These are phyloP conservation scores for Calonectris borealis DNA, from an alignment of 2,113 vertebrate species.

Conservation along the genomic window DNA sequence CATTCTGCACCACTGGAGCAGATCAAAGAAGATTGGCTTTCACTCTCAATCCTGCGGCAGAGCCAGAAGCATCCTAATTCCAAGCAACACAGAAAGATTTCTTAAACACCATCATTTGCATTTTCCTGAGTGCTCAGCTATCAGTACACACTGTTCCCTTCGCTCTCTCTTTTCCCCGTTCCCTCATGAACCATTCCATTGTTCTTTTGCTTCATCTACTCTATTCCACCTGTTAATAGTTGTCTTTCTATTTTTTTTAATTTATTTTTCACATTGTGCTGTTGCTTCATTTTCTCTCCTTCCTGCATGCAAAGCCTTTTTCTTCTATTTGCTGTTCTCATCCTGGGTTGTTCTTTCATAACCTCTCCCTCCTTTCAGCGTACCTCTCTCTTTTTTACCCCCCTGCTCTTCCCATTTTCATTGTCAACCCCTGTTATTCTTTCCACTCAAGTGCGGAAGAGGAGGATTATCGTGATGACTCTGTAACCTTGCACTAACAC, in stretches of 20 bases:
- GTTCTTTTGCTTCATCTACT: background rate
- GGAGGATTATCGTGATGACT: background rate
- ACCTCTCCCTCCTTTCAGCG: background rate
- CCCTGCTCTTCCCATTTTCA: background rate
- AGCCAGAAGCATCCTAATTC: slow-evolving; percentile 43
- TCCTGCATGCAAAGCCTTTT: background rate
- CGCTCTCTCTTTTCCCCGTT: background rate
- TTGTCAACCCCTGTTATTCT: background rate
- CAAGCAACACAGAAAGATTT: slow-evolving; percentile 4
- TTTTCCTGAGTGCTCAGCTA: slow-evolving; percentile 26
- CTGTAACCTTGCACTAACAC: background rate
- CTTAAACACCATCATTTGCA: slow-evolving; percentile 16
- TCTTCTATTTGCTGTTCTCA: background rate
- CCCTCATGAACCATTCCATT: background rate
- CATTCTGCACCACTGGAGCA: slow-evolving; percentile 37
- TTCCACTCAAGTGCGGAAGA: background rate
- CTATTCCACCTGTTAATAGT: background rate
- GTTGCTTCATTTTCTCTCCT: background rate
- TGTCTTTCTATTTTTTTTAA: background rate
- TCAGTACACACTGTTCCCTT: background rate
- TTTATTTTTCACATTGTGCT: background rate
- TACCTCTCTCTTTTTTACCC: background rate
- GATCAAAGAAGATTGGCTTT: slow-evolving; percentile 54
- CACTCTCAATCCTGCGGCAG: background rate
- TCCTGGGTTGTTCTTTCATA: background rate